A percentile compares a stretch with the other conserved stretches of the same genome.
These are phyloP conservation scores for Remorina albescens DNA, from an alignment of 2,797 vertebrate genomes.

Conservation along the genomic window DNA sequence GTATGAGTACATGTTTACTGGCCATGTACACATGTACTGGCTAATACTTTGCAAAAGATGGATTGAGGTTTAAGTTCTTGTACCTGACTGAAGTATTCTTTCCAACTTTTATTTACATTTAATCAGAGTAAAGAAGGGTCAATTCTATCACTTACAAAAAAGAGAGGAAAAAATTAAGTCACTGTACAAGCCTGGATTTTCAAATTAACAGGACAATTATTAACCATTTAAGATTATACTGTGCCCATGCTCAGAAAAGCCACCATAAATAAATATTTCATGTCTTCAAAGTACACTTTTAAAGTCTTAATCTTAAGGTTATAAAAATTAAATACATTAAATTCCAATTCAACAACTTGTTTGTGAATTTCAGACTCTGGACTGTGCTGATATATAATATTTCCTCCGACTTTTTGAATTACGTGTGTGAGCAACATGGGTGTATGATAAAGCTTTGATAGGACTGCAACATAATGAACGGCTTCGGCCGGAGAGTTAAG, in stretches of 20 bases:
- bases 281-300: slow-evolving; percentile 27
- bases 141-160: slow-evolving; percentile 13
- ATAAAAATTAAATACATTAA: slow-evolving; percentile 9
- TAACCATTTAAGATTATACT: slow-evolving; percentile 16
- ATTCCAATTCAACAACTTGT: slow-evolving; percentile 5
- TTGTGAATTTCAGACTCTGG: slow-evolving; percentile 15
- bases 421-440: slow-evolving; percentile 30
- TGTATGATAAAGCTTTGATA: slow-evolving; percentile 46
- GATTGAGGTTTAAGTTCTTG: slow-evolving; percentile 43
- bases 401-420: slow-evolving; percentile 19
- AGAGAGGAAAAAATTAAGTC: slow-evolving; percentile 2
- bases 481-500: slow-evolving; percentile 28
- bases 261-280: slow-evolving; percentile 25
- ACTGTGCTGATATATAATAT: not conserved
- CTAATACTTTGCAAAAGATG: slow-evolving; percentile 28
- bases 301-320: slow-evolving; percentile 9
- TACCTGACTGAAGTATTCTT: slow-evolving; percentile 52
- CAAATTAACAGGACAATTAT: slow-evolving; percentile 5
- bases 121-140: slow-evolving; percentile 17
- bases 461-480: slow-evolving; percentile 33
- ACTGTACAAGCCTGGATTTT: slow-evolving; percentile 31
- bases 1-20: slow-evolving; percentile 14
- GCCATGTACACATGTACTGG: slow-evolving; percentile 16
- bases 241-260: slow-evolving; percentile 31
- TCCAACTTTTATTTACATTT: slow-evolving; percentile 25